Percentiles rank a stretch among this genome's conserved stretches.
Conservation (phyloP, 1,140 invertebrate genomes). For the Nylanderia fulva region DNA sequence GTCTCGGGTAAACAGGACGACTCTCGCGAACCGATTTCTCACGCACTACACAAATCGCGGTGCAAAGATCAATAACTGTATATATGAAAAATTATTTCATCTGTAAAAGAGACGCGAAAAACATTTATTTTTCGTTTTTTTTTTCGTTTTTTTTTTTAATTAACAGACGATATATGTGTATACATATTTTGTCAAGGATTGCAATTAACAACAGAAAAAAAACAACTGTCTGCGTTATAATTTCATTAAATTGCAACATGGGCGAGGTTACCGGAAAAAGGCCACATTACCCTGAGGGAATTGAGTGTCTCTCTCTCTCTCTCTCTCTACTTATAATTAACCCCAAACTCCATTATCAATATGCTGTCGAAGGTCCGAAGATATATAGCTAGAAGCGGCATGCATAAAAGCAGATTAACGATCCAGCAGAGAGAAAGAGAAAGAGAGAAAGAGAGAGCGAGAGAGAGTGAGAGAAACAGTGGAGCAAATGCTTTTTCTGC, state of each 20-base stretch:
- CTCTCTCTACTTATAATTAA: slow-evolving; percentile 32
- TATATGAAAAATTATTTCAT: background rate
- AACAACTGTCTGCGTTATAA: background rate
- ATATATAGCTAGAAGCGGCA: background rate
- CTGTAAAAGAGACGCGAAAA: background rate
- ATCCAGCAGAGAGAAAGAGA: background rate
- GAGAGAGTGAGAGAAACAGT: background rate
- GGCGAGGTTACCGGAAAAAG: slow-evolving; percentile 5
- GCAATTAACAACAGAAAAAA: slow-evolving; percentile 10
- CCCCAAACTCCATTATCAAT: slow-evolving; percentile 35
- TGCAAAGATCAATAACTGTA: background rate
- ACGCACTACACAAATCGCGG: background rate
- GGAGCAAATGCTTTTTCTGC: no score
- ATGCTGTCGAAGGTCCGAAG: background rate
- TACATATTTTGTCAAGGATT: background rate
- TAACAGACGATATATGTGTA: background rate
- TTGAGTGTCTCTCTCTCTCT: background rate
- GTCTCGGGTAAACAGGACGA: background rate
- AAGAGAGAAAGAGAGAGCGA: background rate
- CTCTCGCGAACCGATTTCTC: background rate
- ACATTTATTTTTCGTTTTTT: background rate
- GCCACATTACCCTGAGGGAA: background rate
- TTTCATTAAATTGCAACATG: slow-evolving; percentile 5
- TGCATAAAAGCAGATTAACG: slow-evolving; percentile 35
- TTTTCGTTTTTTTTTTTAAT: slow-evolving; percentile 16